Evolutionary conservation across 1,140 invertebrate genomes (phyloP).

Genomic region (Mactra quadrangularis): DNA sequence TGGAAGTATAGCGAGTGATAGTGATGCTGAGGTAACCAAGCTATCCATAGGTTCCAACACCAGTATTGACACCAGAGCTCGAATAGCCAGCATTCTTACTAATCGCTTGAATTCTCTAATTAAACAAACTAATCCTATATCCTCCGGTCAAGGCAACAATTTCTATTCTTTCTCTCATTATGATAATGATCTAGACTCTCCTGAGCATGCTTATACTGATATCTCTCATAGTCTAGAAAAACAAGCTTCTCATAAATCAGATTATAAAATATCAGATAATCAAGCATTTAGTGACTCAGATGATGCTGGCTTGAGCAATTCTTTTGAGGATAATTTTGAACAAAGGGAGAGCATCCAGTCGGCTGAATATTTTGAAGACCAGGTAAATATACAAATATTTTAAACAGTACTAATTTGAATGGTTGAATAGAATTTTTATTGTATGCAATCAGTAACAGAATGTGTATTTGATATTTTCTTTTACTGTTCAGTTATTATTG

Average conservation of each 20-base stretch:
- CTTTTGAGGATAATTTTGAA: conserved; percentile 20
- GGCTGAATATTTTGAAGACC: background rate
- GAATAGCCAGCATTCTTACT: conserved; percentile 60
- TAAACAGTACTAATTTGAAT: background rate
- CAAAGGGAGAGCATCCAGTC: conserved; percentile 11
- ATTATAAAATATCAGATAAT: background rate
- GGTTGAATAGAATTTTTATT: background rate
- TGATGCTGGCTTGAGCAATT: conserved; percentile 27
- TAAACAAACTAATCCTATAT: conserved; percentile 62
- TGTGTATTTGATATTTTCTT: background rate
- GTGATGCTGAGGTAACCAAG: conserved; percentile 46
- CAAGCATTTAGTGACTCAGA: background rate
- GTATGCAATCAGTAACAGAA: background rate
- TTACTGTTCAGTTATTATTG: too few species aligned
- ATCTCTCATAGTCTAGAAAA: conserved; percentile 21
- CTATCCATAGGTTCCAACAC: conserved; percentile 45
- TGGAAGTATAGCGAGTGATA: conserved; percentile 62
- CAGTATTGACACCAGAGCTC: conserved; percentile 57
- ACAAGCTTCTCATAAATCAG: conserved; percentile 1
- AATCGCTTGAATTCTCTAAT: conserved; percentile 59
- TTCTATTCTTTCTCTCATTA: conserved; percentile 72
- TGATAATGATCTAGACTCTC: conserved; percentile 69
- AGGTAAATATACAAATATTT: conserved; percentile 38
- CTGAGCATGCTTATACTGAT: conserved; percentile 65
- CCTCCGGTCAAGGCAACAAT: conserved; percentile 48